Conservation (phyloP, 1,140 invertebrate species). For the Sitophilus oryzae region DNA sequence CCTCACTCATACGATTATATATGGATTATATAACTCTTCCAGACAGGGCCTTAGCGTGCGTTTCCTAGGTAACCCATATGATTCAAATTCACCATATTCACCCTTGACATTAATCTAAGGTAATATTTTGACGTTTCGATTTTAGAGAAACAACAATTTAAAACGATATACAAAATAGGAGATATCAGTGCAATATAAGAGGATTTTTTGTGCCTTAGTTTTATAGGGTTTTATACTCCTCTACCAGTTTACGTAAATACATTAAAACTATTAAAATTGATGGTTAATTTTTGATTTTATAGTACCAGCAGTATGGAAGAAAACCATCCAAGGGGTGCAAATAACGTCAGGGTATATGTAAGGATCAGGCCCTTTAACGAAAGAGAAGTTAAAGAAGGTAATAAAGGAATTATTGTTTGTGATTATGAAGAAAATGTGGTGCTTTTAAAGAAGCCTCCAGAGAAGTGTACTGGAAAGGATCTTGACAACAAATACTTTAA, state of each 20-base stretch:
- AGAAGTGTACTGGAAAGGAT: conserved; percentile 25
- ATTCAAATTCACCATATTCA: background rate
- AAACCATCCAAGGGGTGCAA: conserved; percentile 28
- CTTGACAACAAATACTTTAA: conserved; percentile 75
- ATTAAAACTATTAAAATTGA: no score
- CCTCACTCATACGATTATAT: no score
- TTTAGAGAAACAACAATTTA: background rate
- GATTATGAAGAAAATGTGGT: conserved; percentile 70
- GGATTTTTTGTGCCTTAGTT: background rate
- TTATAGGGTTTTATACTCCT: background rate
- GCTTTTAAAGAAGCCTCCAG: conserved; percentile 66
- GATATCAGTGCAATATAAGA: background rate
- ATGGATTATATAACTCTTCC: no score
- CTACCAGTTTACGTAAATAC: no score
- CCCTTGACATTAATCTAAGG: background rate
- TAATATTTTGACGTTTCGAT: background rate
- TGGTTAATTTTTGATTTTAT: no score
- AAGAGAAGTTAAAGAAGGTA: conserved; percentile 64
- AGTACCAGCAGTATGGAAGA: background rate
- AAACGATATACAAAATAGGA: background rate
- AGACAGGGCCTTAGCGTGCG: no score
- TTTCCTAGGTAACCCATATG: background rate
- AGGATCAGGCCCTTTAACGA: conserved; percentile 80
- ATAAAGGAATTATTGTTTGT: conserved; percentile 64
- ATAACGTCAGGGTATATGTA: conserved; percentile 79